Base-by-base conservation (phyloP, 1,140 invertebrate species). In the Brachionus calyciflorus region DNA sequence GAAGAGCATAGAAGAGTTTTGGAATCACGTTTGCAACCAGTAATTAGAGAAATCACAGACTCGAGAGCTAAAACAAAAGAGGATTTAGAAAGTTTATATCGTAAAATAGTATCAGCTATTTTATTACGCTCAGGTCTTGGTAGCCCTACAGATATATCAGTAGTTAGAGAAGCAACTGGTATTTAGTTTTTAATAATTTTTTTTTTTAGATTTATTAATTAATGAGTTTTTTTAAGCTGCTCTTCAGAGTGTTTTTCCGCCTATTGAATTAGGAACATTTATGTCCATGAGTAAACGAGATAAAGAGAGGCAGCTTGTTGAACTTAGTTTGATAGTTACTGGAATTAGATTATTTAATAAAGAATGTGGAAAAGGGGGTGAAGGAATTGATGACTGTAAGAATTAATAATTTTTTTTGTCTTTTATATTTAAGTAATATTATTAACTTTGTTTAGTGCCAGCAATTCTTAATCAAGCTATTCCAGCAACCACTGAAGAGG, bases 231-330 rank as follows among this genome's bases (percentile, higher is more conserved):
- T 10, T 75, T 26, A 80, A 84, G 86, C 88, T 41, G 90, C 90
- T 0, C 81, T 91, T 14, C 89, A 90, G 80, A 91, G 90, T 81
- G 88, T 92, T 6, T 90, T 91, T 80, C 88, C 89, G 4, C 85
- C 88, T 60, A 87, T 88, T 1, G 91, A 92, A 80, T 81, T 91
- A 12, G 86, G 86, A 49, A 84, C 87, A 4, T 91, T 91, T 78
- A 85, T 89, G 40, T 82, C 85, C 14, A 80, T 89, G 44, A 85
- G 87, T 1, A 86, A 86, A 77, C 78, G 80, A 46, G 65, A 86
- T 82, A 79, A 85, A 78, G 84, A 85, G 78, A 81, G 83, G 79
- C 85, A 86, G 78, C 80, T 86, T 2, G 77, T 83, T 70, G 85
- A 86, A 77, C 77, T 86, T 21, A 85, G 82, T 21, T 81, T 82